These are phyloP conservation scores for Stegastes partitus DNA, from an alignment of 2,113 vertebrate genomes.

Conservation along the genomic window DNA sequence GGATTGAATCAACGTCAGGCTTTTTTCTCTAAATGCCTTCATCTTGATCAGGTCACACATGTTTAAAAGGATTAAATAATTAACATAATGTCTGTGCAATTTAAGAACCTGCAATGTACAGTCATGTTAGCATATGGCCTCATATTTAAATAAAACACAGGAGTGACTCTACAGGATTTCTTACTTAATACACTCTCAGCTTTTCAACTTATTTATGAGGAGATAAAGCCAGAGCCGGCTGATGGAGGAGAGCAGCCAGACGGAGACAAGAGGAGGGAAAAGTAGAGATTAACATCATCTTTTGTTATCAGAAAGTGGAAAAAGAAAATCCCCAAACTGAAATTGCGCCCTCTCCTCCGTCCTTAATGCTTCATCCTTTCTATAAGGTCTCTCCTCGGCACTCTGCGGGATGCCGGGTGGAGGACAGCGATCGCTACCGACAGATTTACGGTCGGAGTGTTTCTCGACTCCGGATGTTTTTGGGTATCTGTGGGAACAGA, in stretches of 20 bases:
- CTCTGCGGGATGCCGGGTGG: conserved; percentile 32
- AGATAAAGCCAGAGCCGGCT: no score
- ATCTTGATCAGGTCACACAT: no score
- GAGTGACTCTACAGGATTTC: no score
- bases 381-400: conserved; percentile 58
- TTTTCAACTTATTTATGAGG: no score
- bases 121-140: no score
- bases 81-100: no score
- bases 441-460: conserved; percentile 47
- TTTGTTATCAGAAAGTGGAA: conserved; percentile 41
- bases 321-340: conserved; percentile 47
- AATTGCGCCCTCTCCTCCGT: conserved; percentile 21
- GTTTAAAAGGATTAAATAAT: no score
- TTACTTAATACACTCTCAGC: neutral
- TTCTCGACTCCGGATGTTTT: conserved; percentile 66
- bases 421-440: conserved; percentile 60
- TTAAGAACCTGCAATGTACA: no score
- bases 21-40: no score
- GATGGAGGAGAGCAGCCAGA: neutral
- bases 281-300: conserved; percentile 6
- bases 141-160: no score
- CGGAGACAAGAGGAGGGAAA: conserved; percentile 17
- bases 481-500: conserved; percentile 46
- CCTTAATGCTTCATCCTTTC: conserved; percentile 8
- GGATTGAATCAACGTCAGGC: no score